These are phyloP conservation scores for Nematopogon swammerdamellus DNA, from an alignment of 2,888 invertebrate genomes.

Conservation along the genomic window DNA sequence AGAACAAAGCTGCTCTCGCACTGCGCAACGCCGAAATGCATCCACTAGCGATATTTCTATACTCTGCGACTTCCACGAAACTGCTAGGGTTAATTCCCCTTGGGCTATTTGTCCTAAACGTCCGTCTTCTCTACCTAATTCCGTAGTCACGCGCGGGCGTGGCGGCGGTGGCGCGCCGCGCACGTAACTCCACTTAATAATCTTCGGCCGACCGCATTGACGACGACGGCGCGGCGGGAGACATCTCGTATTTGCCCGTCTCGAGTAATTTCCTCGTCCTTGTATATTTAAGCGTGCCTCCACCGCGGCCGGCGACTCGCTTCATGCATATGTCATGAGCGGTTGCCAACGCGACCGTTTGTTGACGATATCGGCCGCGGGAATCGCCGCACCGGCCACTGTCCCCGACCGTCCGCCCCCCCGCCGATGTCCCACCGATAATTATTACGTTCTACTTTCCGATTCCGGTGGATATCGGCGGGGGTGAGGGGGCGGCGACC, in stretches of 20 bases:
- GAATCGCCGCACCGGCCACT: slow-evolving; percentile 39
- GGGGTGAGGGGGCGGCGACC: slow-evolving; percentile 22
- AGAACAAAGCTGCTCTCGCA: too few species aligned
- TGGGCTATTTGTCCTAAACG: too few species aligned
- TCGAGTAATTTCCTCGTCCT: slow-evolving; percentile 47
- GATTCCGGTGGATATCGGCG: slow-evolving; percentile 36
- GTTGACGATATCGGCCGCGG: slow-evolving; percentile 47
- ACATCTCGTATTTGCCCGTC: slow-evolving; percentile 39
- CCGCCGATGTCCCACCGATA: slow-evolving; percentile 31
- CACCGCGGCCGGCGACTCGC: slow-evolving; percentile 24
- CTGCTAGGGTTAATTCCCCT: too few species aligned
- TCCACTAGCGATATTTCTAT: too few species aligned
- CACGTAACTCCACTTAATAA: not conserved
- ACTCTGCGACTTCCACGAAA: too few species aligned
- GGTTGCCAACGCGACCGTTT: slow-evolving; percentile 51
- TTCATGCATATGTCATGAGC: slow-evolving; percentile 57
- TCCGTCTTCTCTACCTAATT: too few species aligned
- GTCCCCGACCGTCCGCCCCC: slow-evolving; percentile 27
- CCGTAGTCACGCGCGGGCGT: too few species aligned
- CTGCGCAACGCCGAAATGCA: too few species aligned
- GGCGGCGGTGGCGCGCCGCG: too few species aligned
- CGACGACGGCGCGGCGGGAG: too few species aligned
- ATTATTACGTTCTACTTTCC: slow-evolving; percentile 49
- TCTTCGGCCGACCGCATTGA: not conserved
- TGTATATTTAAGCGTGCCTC: slow-evolving; percentile 41